Evolutionary conservation across 2,888 invertebrate genomes (phyloP), one percentile per base, ranked within the genome.

Genomic region (Halocaridina rubra): DNA sequence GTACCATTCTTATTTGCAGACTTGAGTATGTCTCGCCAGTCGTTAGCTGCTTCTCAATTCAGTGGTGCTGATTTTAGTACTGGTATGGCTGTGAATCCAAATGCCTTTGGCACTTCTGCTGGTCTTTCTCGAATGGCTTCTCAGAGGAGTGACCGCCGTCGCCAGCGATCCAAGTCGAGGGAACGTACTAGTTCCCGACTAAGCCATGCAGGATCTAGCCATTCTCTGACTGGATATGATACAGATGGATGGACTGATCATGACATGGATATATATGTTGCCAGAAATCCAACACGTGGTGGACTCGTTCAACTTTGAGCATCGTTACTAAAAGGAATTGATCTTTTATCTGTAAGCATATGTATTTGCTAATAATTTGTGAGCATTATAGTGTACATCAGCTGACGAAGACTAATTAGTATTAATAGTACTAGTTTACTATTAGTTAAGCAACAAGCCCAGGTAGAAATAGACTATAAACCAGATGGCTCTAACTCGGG

Each of bases 181-280:
- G 94, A 93, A 88, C 92, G 94, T 89, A 91, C 93, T 86, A 92
- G 94, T 39, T 88, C 88, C 53, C 82, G 88, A n/a, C 79, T 88
- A 33, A 86, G 86, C 75, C 85, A 84, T 76, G 84, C 86, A 27
- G 84, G 88, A 10, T 88, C 89, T 67, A 78, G 75, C 27, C 85
- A 88, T 72, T 88, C 88, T 27, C 80, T 86, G 8, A 89, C 89
- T 19, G 96, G 96, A 91, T 96, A 96, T 91, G 96, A 96, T 90
- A 95, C 95, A 7, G 96, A 96, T 91, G 95, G 95, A 91, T 97
- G 97, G 97, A 97, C 97, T 89, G 97, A 97, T 91, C 97, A 97
- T 91, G 97, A 97, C 91, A 96, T 97, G 95, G 97, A 97, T 90
- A 97, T 97, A 90, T 97, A 97, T 92, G 96, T 97, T 95, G 95